Conservation (phyloP, 1,140 invertebrate species). For the Pachypeltis micranthus region DNA sequence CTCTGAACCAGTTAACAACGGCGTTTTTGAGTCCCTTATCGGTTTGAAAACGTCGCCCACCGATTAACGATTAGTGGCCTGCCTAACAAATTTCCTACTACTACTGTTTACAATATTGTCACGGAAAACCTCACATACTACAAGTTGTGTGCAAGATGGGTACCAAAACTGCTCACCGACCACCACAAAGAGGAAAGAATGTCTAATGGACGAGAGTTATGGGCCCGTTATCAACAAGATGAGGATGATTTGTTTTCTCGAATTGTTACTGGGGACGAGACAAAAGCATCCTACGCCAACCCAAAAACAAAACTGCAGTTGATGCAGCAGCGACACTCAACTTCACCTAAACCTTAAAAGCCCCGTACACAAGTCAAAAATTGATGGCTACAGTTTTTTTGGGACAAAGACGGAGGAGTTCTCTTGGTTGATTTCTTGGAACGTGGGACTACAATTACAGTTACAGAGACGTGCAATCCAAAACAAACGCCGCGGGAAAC, state of each 20-base stretch:
- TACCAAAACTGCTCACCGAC: constrained; percentile 18
- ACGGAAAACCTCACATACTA: constrained; percentile 2
- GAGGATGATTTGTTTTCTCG: not conserved
- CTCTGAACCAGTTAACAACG: too few relatives aligned
- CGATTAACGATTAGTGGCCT: too few relatives aligned
- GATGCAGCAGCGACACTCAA: not conserved
- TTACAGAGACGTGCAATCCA: not conserved
- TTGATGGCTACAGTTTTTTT: not conserved
- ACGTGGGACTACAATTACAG: not conserved
- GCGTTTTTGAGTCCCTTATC: too few relatives aligned
- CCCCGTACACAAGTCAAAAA: not conserved
- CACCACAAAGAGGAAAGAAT: constrained; percentile 1
- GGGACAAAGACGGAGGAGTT: not conserved
- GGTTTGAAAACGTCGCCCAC: too few relatives aligned
- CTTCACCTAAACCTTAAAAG: not conserved
- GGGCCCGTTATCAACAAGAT: not conserved
- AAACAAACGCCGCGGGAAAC: not conserved
- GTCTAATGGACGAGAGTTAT: not conserved
- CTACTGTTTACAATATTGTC: constrained; percentile 5
- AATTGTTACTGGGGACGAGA: not conserved
- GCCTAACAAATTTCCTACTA: constrained; percentile 9
- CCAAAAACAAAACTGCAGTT: not conserved
- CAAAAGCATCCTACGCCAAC: not conserved
- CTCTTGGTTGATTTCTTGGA: not conserved
- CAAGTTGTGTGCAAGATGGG: constrained; percentile 17